Evolutionary conservation across 2,797 vertebrate species (phyloP).

Genomic region (Buphagus erythrorhynchus): DNA sequence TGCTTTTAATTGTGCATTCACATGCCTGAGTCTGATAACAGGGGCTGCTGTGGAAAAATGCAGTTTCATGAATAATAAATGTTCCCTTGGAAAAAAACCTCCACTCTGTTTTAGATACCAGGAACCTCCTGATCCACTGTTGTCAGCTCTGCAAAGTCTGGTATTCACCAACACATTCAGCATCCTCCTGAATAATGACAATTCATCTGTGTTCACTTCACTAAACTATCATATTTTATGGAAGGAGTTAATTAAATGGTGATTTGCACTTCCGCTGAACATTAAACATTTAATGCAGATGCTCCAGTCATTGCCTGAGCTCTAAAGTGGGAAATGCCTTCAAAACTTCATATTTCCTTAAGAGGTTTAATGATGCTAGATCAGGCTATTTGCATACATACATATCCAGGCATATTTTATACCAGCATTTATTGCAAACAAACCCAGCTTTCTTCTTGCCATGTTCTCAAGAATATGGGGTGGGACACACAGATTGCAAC

Average conservation of each 20-base stretch:
- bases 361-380: slow-evolving; percentile 67
- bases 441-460: slow-evolving; percentile 29
- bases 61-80: slow-evolving; percentile 20
- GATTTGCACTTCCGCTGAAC: slow-evolving; percentile 68
- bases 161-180: background rate
- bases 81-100: background rate
- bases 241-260: slow-evolving; percentile 72
- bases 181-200: slow-evolving; percentile 45
- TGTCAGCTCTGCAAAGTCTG: slow-evolving; percentile 5
- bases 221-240: slow-evolving; percentile 70
- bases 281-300: slow-evolving; percentile 72
- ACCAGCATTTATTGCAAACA: slow-evolving; percentile 36
- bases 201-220: slow-evolving; percentile 64
- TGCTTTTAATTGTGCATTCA: slow-evolving; percentile 13
- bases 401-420: slow-evolving; percentile 59
- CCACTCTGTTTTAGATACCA: background rate
- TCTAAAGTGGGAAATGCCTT: slow-evolving; percentile 61
- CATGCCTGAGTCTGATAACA: background rate
- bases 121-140: background rate
- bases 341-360: slow-evolving; percentile 69
- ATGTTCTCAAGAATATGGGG: slow-evolving; percentile 5
- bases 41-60: background rate
- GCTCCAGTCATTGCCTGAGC: slow-evolving; percentile 60
- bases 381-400: slow-evolving; percentile 67
- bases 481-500: slow-evolving; percentile 33